Conservation (phyloP, 2,797 vertebrate species). For the Myioborus miniatus region DNA sequence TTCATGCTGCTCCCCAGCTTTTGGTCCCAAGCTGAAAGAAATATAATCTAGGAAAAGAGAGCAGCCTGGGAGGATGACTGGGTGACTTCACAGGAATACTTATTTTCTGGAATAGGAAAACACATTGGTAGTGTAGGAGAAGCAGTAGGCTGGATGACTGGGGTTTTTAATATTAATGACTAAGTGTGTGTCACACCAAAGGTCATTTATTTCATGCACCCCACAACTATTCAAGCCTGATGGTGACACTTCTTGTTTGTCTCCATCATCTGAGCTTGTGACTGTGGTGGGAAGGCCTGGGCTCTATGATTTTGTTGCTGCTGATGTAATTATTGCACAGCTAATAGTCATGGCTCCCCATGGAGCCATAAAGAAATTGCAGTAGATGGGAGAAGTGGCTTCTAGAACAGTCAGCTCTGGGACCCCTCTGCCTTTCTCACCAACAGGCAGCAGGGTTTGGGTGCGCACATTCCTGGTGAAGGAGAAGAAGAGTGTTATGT, state of each 20-base stretch:
- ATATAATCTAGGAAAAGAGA: neutral
- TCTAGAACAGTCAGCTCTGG: neutral
- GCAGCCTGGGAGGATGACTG: neutral
- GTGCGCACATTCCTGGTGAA: neutral
- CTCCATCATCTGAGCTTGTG: neutral
- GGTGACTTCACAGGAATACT: neutral
- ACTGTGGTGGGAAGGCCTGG: neutral
- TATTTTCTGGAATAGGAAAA: constrained; percentile 18
- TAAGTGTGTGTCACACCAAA: neutral
- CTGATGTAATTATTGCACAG: neutral
- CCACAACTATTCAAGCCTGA: neutral
- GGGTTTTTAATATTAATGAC: neutral
- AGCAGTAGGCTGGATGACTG: neutral
- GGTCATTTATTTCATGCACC: neutral
- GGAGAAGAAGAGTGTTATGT: neutral
- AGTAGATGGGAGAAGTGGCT: neutral
- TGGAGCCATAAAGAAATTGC: neutral
- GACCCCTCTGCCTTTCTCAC: neutral
- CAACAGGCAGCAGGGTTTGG: neutral
- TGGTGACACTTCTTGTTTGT: neutral
- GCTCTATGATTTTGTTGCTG: neutral
- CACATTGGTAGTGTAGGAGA: neutral
- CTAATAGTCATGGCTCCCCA: neutral
- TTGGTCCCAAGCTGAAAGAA: neutral
- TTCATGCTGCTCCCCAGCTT: neutral